Evolutionary conservation across 2,888 invertebrate genomes (phyloP).

Genomic region (Melanostoma mellinum): DNA sequence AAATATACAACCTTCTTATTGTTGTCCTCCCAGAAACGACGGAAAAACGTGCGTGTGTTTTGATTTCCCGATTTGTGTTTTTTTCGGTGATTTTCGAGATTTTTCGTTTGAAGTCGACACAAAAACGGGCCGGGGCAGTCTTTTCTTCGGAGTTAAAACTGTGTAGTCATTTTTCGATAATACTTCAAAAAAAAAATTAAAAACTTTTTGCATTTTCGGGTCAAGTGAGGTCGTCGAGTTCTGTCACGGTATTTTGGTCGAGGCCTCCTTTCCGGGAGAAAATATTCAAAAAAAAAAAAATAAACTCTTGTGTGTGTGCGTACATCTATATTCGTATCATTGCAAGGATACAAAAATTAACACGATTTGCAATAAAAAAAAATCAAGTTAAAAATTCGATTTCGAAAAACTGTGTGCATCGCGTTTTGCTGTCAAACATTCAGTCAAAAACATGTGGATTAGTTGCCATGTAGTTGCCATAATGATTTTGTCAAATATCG

Average conservation of each 20-base stretch:
- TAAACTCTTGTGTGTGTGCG: slow-evolving; percentile 17
- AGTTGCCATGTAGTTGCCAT: slow-evolving; percentile 81
- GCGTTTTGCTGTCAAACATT: slow-evolving; percentile 60
- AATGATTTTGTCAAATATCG: slow-evolving; percentile 80
- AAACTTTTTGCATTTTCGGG: slow-evolving; percentile 36
- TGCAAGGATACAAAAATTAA: slow-evolving; percentile 17
- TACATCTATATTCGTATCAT: background rate
- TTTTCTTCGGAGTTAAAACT: slow-evolving; percentile 17
- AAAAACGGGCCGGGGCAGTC: too few species aligned
- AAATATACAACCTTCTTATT: slow-evolving; percentile 55
- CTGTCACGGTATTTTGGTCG: slow-evolving; percentile 35
- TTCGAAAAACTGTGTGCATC: slow-evolving; percentile 49
- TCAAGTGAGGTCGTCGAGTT: slow-evolving; percentile 43
- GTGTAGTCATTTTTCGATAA: background rate
- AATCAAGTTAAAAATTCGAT: background rate
- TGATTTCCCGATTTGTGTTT: slow-evolving; percentile 24
- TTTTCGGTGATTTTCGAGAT: slow-evolving; percentile 8
- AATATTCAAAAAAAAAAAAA: slow-evolving; percentile 1
- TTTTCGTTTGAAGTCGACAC: background rate
- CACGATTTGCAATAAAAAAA: background rate
- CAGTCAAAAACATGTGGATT: slow-evolving; percentile 81
- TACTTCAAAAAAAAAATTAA: background rate
- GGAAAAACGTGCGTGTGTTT: slow-evolving; percentile 62
- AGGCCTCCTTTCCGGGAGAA: background rate
- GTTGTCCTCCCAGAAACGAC: slow-evolving; percentile 32